Evolutionary conservation across 2,797 vertebrate genomes (phyloP), one percentile per base, ranked within the genome.

Genomic region (Bothrops alternatus): DNA sequence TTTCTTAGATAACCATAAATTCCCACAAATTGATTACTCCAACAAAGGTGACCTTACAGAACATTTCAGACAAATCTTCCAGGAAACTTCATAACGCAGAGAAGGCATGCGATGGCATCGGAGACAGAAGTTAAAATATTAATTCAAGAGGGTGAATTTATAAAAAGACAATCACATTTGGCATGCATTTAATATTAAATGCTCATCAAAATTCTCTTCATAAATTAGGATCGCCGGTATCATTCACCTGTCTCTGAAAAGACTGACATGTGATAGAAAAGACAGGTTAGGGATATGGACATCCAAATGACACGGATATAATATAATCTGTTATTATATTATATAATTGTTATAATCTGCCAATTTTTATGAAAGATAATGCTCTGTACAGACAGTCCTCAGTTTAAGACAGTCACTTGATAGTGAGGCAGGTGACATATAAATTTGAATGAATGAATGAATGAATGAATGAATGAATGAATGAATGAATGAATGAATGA

Each of bases 111-210:
- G 42, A 91, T 94, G 95, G 93, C 90, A 42, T 50, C 88, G 3
- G 92, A 96, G 95, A 97, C 95, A 96, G 96, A 95, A 97, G 93
- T 93, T 93, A 96, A 96, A 94, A 96, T 97, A 97, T 95, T 95
- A 97, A 97, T 96, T 97, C 90, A 96, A 97, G 97, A 91, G 96
- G 94, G 95, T 94, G 65, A 32, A 95, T 93, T 97, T 97, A 97
- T 96, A 96, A 98, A 97, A 97, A 96, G 92, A 73, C 91, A 96
- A 96, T 91, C 95, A 94, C 95, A 94, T 96, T 89, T 94, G 90
- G 91, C 28, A 94, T 91, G 57, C 16, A 95, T 94, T 95, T 96
- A 96, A 97, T 97, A 98, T 95, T 96, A 97, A 97, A 96, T 93
- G 97, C 94, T 94, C 97, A 95, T 97, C 93, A 96, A 96, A 94